Evolutionary conservation across 2,113 vertebrate genomes (phyloP), one percentile per base, ranked within the genome.

Genomic region (Cricetomys ansorgei): DNA sequence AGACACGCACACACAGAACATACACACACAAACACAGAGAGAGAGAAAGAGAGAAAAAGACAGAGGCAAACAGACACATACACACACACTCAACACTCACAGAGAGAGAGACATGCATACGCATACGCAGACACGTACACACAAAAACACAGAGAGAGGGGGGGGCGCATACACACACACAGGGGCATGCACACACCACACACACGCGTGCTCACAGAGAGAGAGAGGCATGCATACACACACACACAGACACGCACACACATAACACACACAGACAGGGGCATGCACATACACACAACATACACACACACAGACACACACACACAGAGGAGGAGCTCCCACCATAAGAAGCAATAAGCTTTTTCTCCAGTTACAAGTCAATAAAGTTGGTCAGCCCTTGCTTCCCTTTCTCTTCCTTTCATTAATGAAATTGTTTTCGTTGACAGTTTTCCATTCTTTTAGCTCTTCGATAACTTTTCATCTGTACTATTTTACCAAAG

Each of bases 311-410:
- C 53, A 81, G 7, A 43, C 15, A 84, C 25, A 45, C 27, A 85
- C 40, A 85, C 15, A 48, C 27, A 5, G 29, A 19, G n/a, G n/a
- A n/a, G n/a, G n/a, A n/a, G n/a, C n/a, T n/a, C n/a, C n/a, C n/a
- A n/a, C n/a, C n/a, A 31, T 29, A 27, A 3, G 16, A 25, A 17
- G 34, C 21, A 29, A 9, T 7, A 8, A 75, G 5, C 13, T 50
- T 64, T 45, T 40, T 53, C 23, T 23, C 25, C 3, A 19, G 3
- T 29, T 31, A 65, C 29, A 21, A n/a, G 80, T 76, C 37, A 64
- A 19, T 1, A 0, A 76, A 25, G 3, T 40, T 5, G 6, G 3
- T 3, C 4, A 19, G 17, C 15, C 53, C 34, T 50, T 43, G n/a
- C 57, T 7, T 43, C 57, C 57, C 31, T 64, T 5, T 7, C 1